A percentile compares a stretch with the other conserved stretches of the same genome.
phyloP scores from a whole-genome alignment of 2,797 vertebrate genomes.

The Malurus splendens region DNA sequence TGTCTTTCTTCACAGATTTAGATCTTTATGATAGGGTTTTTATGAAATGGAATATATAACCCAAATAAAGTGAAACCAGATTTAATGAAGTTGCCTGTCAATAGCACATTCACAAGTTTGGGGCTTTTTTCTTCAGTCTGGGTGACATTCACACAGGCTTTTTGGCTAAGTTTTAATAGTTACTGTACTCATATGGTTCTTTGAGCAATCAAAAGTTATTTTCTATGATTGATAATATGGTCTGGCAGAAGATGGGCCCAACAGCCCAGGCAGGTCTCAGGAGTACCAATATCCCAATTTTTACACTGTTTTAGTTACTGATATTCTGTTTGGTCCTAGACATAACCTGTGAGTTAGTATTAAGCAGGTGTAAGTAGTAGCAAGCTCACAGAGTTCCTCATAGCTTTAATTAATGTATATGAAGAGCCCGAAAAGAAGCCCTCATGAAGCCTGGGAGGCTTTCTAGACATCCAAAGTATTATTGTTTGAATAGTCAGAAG shows the following conservation, averaged over 20 bases:
- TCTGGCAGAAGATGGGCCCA: neutral
- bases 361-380: neutral
- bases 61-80: slow-evolving; percentile 33
- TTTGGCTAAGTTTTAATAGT: neutral
- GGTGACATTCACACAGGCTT: neutral
- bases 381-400: neutral
- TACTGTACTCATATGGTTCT: neutral
- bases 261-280: neutral
- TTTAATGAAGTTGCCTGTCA: slow-evolving; percentile 14
- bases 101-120: neutral
- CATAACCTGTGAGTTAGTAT: neutral
- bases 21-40: slow-evolving; percentile 58
- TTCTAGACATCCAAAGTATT: neutral
- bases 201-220: neutral
- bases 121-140: neutral
- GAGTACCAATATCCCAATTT: neutral
- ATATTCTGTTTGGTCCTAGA: neutral
- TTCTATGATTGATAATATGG: neutral
- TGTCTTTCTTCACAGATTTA: slow-evolving; percentile 36
- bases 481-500: neutral
- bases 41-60: slow-evolving; percentile 30
- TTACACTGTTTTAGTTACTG: neutral
- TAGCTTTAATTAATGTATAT: neutral
- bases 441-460: neutral
- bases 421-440: neutral